Evolutionary conservation across 2,113 vertebrate species (phyloP).

Genomic region (Coreoperca whiteheadi): DNA sequence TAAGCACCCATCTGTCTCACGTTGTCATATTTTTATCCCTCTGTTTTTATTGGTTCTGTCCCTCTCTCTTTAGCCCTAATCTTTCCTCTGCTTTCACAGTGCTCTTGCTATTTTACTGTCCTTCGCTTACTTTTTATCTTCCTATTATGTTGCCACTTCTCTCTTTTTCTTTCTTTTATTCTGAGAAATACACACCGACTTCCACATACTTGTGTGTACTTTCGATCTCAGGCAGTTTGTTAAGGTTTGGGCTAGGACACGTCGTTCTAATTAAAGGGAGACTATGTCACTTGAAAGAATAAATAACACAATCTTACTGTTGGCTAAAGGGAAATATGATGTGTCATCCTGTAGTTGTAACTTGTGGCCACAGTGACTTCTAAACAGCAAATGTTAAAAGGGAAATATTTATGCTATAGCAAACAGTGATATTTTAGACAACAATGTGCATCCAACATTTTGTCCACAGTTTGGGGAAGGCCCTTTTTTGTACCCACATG

Average conservation of each 20-base stretch:
- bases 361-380: background rate
- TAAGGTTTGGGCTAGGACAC: background rate
- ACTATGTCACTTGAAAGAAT: background rate
- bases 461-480: background rate
- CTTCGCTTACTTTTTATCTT: background rate
- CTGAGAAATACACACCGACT: background rate
- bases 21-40: constrained; percentile 32
- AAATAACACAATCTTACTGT: background rate
- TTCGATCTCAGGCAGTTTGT: background rate
- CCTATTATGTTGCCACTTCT: too few relatives aligned
- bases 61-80: background rate
- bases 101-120: background rate
- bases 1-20: constrained; percentile 27
- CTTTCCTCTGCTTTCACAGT: background rate
- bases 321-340: background rate
- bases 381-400: background rate
- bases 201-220: background rate
- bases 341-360: background rate
- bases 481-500: background rate
- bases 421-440: too few relatives aligned
- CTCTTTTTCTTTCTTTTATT: background rate
- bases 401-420: background rate
- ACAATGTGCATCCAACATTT: background rate
- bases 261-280: background rate
- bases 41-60: constrained; percentile 5